Evolutionary conservation across 1,140 invertebrate genomes (phyloP), one percentile per base, ranked within the genome.

Genomic region (Drosophila kurseongensis): DNA sequence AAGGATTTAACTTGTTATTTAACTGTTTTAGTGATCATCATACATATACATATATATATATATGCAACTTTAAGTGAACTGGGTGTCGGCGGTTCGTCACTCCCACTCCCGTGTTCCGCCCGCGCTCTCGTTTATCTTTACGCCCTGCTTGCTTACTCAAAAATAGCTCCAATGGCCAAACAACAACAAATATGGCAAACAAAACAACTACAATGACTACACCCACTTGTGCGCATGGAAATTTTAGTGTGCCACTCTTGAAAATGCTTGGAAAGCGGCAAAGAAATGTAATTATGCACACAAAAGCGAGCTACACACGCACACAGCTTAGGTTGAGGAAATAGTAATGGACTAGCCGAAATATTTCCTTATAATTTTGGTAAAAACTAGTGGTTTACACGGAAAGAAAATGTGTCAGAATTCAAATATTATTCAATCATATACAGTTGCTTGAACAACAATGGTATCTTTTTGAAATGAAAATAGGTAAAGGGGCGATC

Each of bases 211-310:
- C 62, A 62, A 47, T 18, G 23, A 65, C 60, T 66, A 58, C 68
- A 48, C 51, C 65, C 68, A 71, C 68, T 71, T 71, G 68, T 27
- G 68, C 18, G 54, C 40, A 73, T 73, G 69, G 63, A 82, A 79
- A 79, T 71, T 82, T 82, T 59, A 69, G 76, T 75, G 63, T 83
- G 80, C 57, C 69, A 75, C 69, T 51, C 69, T 36, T 65, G 57
- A 65, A 72, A 80, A 81, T 62, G 57, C 54, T 61, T 67, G 63
- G 59, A 84, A 82, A 84, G 69, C 52, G 71, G 66, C 55, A n/a
- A 57, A 65, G 78, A 81, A 85, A 75, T 78, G 71, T 59, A 69
- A 80, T 74, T 77, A 73, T 81, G 67, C 51, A 61, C 52, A 62
- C 13, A 50, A 45, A 56, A 38, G 16, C 38, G 40, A 48, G 45